A percentile compares a stretch with the other conserved stretches of the same genome.
Evolutionary conservation across 2,888 invertebrate species (phyloP).

Genomic region (Cyclophora albipunctata): DNA sequence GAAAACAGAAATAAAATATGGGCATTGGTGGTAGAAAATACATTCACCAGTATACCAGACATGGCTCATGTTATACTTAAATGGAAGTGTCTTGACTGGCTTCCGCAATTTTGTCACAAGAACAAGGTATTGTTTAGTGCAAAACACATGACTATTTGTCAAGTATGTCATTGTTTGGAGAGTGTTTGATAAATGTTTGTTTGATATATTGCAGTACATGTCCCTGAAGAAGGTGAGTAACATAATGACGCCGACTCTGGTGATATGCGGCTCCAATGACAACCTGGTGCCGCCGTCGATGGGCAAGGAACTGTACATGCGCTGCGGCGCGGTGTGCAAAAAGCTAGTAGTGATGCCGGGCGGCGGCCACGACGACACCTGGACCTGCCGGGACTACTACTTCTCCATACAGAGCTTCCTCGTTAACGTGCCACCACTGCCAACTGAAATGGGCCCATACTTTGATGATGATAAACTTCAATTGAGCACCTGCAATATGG

Average conservation of each 20-base stretch:
- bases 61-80: conserved; percentile 91
- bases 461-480: conserved; percentile 37
- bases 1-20: conserved; percentile 87
- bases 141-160: conserved; percentile 1
- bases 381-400: conserved; percentile 90
- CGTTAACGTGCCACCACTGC: conserved; percentile 43
- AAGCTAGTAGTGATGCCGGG: conserved; percentile 84
- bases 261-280: conserved; percentile 92
- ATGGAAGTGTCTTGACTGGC: conserved; percentile 80
- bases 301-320: conserved; percentile 87
- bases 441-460: conserved; percentile 40
- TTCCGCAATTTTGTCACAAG: conserved; percentile 91
- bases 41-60: conserved; percentile 95
- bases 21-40: conserved; percentile 94
- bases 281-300: conserved; percentile 91
- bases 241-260: conserved; percentile 85
- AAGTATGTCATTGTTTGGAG: background rate
- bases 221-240: conserved; percentile 84
- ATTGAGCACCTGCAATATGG: conserved; percentile 28
- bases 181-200: no score
- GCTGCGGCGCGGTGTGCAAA: conserved; percentile 85
- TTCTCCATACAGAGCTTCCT: conserved; percentile 72
- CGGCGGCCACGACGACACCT: conserved; percentile 96
- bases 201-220: conserved; percentile 76
- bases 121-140: conserved; percentile 81